Percentiles rank a stretch among this genome's conserved stretches.
These are phyloP conservation scores for Ctenoplectra terminalis DNA, from an alignment of 1,140 invertebrate species.

Conservation along the genomic window DNA sequence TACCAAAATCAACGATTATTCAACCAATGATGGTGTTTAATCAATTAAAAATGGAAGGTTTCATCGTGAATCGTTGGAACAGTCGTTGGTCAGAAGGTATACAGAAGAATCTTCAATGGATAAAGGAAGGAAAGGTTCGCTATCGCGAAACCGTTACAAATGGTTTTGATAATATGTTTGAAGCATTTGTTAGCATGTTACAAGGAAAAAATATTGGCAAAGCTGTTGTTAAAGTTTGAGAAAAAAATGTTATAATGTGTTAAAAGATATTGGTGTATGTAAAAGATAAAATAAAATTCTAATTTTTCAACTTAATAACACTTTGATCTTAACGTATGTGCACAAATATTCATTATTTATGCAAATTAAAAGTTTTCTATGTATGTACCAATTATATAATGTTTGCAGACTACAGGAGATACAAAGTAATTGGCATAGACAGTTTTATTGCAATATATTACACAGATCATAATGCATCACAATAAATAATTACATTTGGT, in stretches of 20 bases:
- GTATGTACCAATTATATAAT: not conserved
- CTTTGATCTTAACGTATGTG: not conserved
- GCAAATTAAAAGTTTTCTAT: not conserved
- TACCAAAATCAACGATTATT: conserved; percentile 79
- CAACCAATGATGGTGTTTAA: conserved; percentile 83
- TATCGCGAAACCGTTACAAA: conserved; percentile 85
- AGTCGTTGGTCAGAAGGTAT: conserved; percentile 84
- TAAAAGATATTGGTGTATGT: not conserved
- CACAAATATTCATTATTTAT: not conserved
- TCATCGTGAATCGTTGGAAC: conserved; percentile 83
- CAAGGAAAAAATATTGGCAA: conserved; percentile 86
- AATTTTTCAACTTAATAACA: too few relatives aligned
- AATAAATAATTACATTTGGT: conserved; percentile 77
- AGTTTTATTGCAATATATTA: conserved; percentile 78
- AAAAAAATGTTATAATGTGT: not conserved
- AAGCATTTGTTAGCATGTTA: conserved; percentile 86
- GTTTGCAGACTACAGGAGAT: not conserved
- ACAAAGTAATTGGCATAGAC: conserved; percentile 59
- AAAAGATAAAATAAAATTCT: too few relatives aligned
- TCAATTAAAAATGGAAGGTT: conserved; percentile 86
- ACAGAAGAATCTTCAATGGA: conserved; percentile 84
- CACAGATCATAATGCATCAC: conserved; percentile 78
- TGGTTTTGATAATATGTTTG: conserved; percentile 87
- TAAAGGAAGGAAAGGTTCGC: conserved; percentile 85
- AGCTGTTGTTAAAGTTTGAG: conserved; percentile 83